Evolutionary conservation across 1,140 invertebrate genomes (phyloP), one percentile per base, ranked within the genome.

Genomic region (Pogonus chalceus): DNA sequence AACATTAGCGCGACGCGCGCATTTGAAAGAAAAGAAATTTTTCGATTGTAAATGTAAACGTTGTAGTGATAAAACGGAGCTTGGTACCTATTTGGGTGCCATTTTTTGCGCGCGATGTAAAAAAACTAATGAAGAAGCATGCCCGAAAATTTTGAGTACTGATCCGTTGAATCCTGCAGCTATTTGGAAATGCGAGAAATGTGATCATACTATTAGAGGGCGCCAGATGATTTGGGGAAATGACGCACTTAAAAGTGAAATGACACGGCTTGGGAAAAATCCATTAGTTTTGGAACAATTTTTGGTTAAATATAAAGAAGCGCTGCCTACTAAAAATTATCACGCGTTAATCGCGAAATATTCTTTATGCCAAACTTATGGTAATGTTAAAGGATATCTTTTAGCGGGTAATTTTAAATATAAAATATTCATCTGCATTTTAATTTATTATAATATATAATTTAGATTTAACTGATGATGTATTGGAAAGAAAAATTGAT

Each of bases 291-390:
- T 81, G 18, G 82, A 85, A 68, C 72, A 76, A 1, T 83, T 85
- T 56, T 69, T 87, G 14, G 64, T 73, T 16, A 81, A 78, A 53
- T 78, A 80, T 56, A 65, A 73, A 24, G 65, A 62, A 31, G 71
- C 77, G 4, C 62, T 86, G 23, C 81, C 83, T 66, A 75, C 78
- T 9, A 79, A 72, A 24, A 84, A 86, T 58, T 79, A 77, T 58
- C 76, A 83, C 56, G 66, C 81, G 1, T 66, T 83, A n/a, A 76
- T 82, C 62, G 76, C 81, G 1, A 85, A 85, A 65, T 76, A 83
- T 57, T 76, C 79, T 0, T 67, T 85, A 18, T 71, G 76, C 20
- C 81, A 84, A 63, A 70, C 84, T 55, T 84, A 84, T 67, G 82
- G 79, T 21, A 79, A 75, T 64, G 68, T 73, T 14, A 69, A 74